Conservation (phyloP, 2,888 invertebrate genomes). For the Drosophila suboccidentalis region DNA sequence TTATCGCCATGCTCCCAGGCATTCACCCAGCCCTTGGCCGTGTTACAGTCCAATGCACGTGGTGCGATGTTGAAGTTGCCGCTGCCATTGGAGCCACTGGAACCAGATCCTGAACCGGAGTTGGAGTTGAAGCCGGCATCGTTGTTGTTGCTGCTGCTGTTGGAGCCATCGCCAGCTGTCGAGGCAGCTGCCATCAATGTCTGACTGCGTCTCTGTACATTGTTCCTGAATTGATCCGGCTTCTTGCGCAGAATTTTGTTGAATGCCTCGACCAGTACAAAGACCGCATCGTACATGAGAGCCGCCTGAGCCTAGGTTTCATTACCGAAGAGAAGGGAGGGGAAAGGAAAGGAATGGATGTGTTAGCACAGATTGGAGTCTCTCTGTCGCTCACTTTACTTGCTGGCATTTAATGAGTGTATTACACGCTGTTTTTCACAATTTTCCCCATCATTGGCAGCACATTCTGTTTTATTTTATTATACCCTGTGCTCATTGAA, state of each 20-base stretch:
- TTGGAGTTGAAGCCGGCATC: constrained; percentile 22
- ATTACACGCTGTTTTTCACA: constrained; percentile 75
- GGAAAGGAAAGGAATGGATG: neutral
- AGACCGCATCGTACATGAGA: constrained; percentile 97
- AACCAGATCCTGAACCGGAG: constrained; percentile 23
- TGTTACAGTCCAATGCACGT: constrained; percentile 92
- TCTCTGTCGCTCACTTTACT: constrained; percentile 1
- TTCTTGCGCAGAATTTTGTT: constrained; percentile 94
- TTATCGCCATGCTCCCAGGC: constrained; percentile 97
- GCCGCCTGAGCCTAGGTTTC: constrained; percentile 94
- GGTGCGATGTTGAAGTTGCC: constrained; percentile 63
- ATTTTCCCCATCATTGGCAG: constrained; percentile 65
- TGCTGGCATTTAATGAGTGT: constrained; percentile 72
- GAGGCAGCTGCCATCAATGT: constrained; percentile 85
- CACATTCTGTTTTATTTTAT: constrained; percentile 3
- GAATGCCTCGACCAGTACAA: constrained; percentile 96
- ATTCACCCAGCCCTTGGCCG: constrained; percentile 93
- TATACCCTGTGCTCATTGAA: too few species aligned
- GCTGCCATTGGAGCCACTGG: constrained; percentile 85
- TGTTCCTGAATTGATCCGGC: constrained; percentile 92
- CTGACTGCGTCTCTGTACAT: constrained; percentile 89
- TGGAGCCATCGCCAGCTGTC: constrained; percentile 76
- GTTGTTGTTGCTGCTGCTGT: constrained; percentile 50
- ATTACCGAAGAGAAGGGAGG: neutral
- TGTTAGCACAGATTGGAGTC: constrained; percentile 27